These are phyloP conservation scores for Gisinianus flammeolus DNA, from an alignment of 2,888 invertebrate species.

Conservation along the genomic window DNA sequence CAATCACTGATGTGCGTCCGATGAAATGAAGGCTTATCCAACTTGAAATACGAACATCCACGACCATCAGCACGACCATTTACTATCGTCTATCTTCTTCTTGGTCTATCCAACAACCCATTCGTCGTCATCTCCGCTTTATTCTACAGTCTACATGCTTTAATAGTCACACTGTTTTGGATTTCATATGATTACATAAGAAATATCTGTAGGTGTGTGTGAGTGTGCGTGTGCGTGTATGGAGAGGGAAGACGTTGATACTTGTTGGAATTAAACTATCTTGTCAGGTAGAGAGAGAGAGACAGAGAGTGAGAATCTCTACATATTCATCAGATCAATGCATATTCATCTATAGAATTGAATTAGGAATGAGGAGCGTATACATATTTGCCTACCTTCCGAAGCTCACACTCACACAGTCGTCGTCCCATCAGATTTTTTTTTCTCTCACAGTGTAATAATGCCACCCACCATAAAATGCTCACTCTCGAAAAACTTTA, in stretches of 20 bases:
- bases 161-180: too few relatives aligned
- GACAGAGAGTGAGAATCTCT: background rate
- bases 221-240: too few relatives aligned
- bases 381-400: background rate
- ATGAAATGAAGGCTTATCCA: slow-evolving; percentile 16
- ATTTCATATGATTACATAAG: too few relatives aligned
- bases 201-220: background rate
- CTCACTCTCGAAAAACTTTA: slow-evolving; percentile 55
- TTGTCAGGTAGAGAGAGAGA: background rate
- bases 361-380: background rate
- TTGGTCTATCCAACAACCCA: background rate
- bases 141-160: background rate
- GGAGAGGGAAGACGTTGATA: background rate
- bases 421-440: background rate
- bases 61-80: slow-evolving; percentile 7
- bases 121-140: background rate
- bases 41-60: background rate
- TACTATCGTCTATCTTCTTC: background rate
- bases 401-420: too few relatives aligned
- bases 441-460: slow-evolving; percentile 41
- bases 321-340: slow-evolving; percentile 5
- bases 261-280: background rate
- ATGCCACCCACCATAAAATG: slow-evolving; percentile 59
- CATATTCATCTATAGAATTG: slow-evolving; percentile 7
- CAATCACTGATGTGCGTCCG: slow-evolving; percentile 39